Evolutionary conservation across 2,113 vertebrate species (phyloP).

Genomic region (Agelaius phoeniceus): DNA sequence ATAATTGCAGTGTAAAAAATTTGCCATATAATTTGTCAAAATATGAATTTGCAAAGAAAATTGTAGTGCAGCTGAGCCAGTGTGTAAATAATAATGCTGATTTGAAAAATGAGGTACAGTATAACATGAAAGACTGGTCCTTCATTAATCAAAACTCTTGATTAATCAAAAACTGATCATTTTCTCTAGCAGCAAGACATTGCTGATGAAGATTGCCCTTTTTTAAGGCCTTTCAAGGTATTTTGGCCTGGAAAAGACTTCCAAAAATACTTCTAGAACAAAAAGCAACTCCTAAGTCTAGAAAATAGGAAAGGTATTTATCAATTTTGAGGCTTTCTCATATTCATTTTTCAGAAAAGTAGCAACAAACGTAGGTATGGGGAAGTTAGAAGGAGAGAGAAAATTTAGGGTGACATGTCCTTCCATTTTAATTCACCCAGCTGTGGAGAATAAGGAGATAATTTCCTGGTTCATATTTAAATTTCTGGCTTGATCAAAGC

Average conservation of each 20-base stretch:
- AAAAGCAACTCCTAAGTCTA: neutral
- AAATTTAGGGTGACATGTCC: neutral
- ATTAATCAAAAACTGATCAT: constrained; percentile 10
- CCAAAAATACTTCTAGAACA: neutral
- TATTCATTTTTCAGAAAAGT: neutral
- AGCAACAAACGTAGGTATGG: neutral
- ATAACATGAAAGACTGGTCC: neutral
- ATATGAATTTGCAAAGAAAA: constrained; percentile 61
- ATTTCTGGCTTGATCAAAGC: neutral
- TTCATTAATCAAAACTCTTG: constrained; percentile 53
- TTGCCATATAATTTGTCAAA: constrained; percentile 64
- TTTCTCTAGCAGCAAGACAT: neutral
- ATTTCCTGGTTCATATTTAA: constrained; percentile 1
- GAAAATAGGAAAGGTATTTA: neutral
- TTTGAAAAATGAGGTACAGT: constrained; percentile 52
- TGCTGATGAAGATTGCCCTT: neutral
- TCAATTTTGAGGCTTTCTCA: neutral
- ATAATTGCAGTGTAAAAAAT: constrained; percentile 55
- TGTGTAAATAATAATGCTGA: constrained; percentile 48
- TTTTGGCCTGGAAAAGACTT: neutral
- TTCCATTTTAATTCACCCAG: neutral
- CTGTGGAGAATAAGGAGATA: neutral
- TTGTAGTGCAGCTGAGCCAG: constrained; percentile 58
- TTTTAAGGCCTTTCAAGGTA: neutral
- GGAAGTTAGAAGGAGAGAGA: neutral